Evolutionary conservation across 2,797 vertebrate species (phyloP).

Genomic region (Channa striata): DNA sequence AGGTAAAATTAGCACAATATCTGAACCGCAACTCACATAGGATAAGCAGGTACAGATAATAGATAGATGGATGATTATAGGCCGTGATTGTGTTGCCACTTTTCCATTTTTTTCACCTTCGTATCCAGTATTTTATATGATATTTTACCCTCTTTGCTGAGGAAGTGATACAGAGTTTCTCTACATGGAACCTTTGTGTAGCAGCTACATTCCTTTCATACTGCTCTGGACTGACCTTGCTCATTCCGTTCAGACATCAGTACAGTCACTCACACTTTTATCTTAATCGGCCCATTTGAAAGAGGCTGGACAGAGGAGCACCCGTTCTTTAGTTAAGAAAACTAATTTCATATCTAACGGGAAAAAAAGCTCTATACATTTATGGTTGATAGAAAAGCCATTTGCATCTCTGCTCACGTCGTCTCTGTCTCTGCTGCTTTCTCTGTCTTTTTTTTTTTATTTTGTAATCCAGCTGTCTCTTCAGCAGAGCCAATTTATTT

Average conservation of each 20-base stretch:
- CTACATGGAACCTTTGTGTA: neutral
- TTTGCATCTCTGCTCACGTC: slow-evolving; percentile 36
- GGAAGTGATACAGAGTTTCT: neutral
- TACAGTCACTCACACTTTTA: slow-evolving; percentile 35
- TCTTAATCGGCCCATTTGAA: slow-evolving; percentile 63
- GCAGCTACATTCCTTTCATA: neutral
- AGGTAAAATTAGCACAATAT: too few relatives aligned
- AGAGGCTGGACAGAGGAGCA: slow-evolving; percentile 47
- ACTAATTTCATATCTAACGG: slow-evolving; percentile 46
- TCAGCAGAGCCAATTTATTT: slow-evolving; percentile 50
- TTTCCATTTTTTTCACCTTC: too few relatives aligned
- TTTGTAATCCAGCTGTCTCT: slow-evolving; percentile 40
- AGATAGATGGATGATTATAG: too few relatives aligned
- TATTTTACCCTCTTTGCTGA: too few relatives aligned
- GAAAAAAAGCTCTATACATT: slow-evolving; percentile 17
- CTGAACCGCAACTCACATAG: too few relatives aligned
- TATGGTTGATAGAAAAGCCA: slow-evolving; percentile 33
- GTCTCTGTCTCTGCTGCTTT: slow-evolving; percentile 13
- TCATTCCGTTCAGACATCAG: slow-evolving; percentile 13
- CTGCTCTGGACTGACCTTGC: slow-evolving; percentile 47
- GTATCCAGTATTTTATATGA: too few relatives aligned
- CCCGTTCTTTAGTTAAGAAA: slow-evolving; percentile 48
- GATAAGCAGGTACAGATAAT: too few relatives aligned
- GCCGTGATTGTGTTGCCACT: too few relatives aligned
- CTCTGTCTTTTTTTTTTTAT: slow-evolving; percentile 32